phyloP scores from a whole-genome alignment of 2,113 vertebrate genomes.

The Labeo rohita region DNA sequence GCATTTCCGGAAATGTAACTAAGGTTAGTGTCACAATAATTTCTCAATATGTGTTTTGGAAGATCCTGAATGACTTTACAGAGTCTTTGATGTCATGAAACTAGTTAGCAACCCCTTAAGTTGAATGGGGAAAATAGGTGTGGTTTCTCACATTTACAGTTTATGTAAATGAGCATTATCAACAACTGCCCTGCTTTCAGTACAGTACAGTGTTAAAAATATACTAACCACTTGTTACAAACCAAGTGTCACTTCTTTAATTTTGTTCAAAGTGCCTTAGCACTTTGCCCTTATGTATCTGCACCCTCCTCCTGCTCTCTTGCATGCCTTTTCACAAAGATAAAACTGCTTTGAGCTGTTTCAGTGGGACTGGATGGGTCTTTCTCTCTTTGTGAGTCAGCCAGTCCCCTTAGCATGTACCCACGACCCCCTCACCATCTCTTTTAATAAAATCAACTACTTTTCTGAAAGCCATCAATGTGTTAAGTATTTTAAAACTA shows the following conservation, averaged over 20 bases:
- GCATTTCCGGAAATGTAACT: neutral
- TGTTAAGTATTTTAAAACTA: neutral
- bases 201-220: neutral
- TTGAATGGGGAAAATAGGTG: neutral
- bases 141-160: neutral
- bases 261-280: neutral
- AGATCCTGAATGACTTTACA: constrained; percentile 2
- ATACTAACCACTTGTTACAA: neutral
- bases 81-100: neutral
- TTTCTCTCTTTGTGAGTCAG: constrained; percentile 17
- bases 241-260: neutral
- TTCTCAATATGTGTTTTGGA: neutral
- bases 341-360: constrained; percentile 38
- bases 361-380: constrained; percentile 40
- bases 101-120: neutral
- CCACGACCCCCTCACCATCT: neutral
- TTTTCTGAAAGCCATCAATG: neutral
- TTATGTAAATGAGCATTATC: neutral
- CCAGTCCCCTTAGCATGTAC: constrained; percentile 15
- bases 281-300: neutral
- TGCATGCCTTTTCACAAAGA: constrained; percentile 38
- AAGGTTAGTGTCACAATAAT: neutral
- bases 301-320: neutral
- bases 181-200: neutral
- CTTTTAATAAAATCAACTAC: neutral